A percentile compares a stretch with the other conserved stretches of the same genome.
Evolutionary conservation across 2,113 vertebrate genomes (phyloP).

Genomic region (Oreochromis spilurus): DNA sequence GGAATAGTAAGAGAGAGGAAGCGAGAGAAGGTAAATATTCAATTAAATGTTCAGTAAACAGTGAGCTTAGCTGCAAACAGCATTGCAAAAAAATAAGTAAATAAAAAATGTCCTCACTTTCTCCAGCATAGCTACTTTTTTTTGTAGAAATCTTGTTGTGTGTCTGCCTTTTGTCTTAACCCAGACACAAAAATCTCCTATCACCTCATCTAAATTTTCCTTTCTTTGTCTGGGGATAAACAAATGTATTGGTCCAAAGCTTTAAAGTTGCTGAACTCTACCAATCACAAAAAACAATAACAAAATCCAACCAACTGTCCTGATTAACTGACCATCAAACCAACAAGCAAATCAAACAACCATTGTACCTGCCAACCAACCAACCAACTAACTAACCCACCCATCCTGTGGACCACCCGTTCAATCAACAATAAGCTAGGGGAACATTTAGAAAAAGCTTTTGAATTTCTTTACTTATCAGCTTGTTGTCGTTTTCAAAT

Average conservation of each 20-base stretch:
- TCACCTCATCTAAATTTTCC: neutral
- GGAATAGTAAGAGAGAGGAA: neutral
- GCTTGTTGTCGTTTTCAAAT: neutral
- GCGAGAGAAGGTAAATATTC: neutral
- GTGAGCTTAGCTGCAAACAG: neutral
- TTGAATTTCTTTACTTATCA: neutral
- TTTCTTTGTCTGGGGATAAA: neutral
- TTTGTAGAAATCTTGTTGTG: neutral
- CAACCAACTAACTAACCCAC: neutral
- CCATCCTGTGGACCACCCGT: neutral
- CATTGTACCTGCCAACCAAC: neutral
- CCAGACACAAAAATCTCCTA: neutral
- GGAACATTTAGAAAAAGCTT: neutral
- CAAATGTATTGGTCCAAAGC: neutral
- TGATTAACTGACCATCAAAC: neutral
- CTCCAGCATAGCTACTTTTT: neutral
- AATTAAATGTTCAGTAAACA: neutral
- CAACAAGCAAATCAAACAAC: neutral
- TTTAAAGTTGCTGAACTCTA: neutral
- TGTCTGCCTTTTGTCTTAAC: neutral
- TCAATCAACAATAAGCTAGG: neutral
- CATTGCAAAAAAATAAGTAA: neutral
- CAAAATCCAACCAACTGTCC: neutral
- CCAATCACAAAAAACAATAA: neutral
- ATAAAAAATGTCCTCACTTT: neutral